phyloP scores from a whole-genome alignment of 1,140 invertebrate genomes.

The Dreissena polymorpha region DNA sequence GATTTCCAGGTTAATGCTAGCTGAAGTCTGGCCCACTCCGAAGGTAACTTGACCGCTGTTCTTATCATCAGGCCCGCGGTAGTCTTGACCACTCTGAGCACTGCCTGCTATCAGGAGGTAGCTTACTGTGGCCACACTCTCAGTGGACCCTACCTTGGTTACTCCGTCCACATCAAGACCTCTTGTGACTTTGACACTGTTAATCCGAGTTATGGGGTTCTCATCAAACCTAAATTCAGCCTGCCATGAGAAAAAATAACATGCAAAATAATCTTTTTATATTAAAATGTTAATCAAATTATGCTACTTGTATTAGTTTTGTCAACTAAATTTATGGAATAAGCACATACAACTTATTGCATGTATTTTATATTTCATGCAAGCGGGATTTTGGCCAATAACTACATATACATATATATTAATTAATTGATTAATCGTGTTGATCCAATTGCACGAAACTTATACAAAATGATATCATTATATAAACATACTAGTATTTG shows the following conservation, averaged over 20 bases:
- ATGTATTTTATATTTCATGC: too few relatives aligned
- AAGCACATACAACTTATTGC: too few relatives aligned
- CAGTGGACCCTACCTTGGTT: constrained; percentile 65
- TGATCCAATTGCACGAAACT: too few relatives aligned
- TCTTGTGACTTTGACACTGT: constrained; percentile 61
- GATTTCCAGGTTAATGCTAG: constrained; percentile 65
- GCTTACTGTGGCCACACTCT: constrained; percentile 62
- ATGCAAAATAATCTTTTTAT: too few relatives aligned
- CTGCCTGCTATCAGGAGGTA: constrained; percentile 60
- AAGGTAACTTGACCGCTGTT: constrained; percentile 64
- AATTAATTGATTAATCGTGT: too few relatives aligned
- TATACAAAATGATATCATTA: too few relatives aligned
- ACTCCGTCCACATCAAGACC: constrained; percentile 66
- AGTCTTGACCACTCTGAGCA: constrained; percentile 64
- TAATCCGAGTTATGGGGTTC: constrained; percentile 55
- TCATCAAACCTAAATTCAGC: constrained; percentile 70
- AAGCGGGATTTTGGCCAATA: too few relatives aligned
- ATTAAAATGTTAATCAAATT: too few relatives aligned
- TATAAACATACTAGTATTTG: too few relatives aligned
- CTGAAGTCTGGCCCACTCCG: constrained; percentile 56
- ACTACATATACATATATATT: too few relatives aligned
- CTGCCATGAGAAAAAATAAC: constrained; percentile 60
- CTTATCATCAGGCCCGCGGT: constrained; percentile 56
- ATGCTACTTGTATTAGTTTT: too few relatives aligned
- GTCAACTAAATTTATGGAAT: too few relatives aligned